phyloP scores from a whole-genome alignment of 1,140 invertebrate genomes.

The Drosophila serrata region DNA sequence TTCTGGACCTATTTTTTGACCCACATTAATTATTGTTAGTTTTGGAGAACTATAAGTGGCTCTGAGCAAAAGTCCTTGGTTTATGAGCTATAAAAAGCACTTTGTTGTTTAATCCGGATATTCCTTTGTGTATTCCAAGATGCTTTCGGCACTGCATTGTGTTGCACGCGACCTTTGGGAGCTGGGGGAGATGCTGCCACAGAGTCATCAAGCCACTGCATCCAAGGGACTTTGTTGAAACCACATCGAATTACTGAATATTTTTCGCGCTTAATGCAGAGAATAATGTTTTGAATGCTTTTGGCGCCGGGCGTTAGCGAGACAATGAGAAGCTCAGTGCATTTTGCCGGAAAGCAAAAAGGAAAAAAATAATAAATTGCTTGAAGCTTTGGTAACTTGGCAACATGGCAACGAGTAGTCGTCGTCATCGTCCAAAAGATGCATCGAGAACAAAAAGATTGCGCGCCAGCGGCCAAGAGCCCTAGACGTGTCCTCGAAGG shows the following conservation, averaged over 20 bases:
- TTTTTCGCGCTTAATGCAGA: slow-evolving; percentile 39
- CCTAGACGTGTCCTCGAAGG: slow-evolving; percentile 59
- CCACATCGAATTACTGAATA: slow-evolving; percentile 42
- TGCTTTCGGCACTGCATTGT: slow-evolving; percentile 26
- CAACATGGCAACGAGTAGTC: slow-evolving; percentile 21
- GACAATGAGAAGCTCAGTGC: slow-evolving; percentile 48
- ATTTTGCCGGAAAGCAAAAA: slow-evolving; percentile 24
- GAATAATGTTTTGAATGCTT: slow-evolving; percentile 49
- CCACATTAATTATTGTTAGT: neutral
- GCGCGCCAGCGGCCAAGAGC: slow-evolving; percentile 44
- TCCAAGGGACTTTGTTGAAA: slow-evolving; percentile 9
- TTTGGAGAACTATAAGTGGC: neutral
- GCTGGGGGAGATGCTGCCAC: neutral
- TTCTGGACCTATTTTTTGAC: neutral
- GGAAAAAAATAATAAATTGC: slow-evolving; percentile 42
- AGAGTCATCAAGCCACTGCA: slow-evolving; percentile 25
- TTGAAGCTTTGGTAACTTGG: slow-evolving; percentile 16
- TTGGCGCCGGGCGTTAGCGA: slow-evolving; percentile 18
- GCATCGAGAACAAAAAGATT: slow-evolving; percentile 59
- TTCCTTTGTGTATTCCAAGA: slow-evolving; percentile 20
- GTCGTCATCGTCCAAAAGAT: slow-evolving; percentile 43
- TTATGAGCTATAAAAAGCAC: slow-evolving; percentile 20
- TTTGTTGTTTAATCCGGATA: slow-evolving; percentile 3
- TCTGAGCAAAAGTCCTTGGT: neutral
- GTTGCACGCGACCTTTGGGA: slow-evolving; percentile 12